A percentile compares a stretch with the other conserved stretches of the same genome.
phyloP scores from a whole-genome alignment of 2,113 vertebrate genomes.

The Chunga burmeisteri region DNA sequence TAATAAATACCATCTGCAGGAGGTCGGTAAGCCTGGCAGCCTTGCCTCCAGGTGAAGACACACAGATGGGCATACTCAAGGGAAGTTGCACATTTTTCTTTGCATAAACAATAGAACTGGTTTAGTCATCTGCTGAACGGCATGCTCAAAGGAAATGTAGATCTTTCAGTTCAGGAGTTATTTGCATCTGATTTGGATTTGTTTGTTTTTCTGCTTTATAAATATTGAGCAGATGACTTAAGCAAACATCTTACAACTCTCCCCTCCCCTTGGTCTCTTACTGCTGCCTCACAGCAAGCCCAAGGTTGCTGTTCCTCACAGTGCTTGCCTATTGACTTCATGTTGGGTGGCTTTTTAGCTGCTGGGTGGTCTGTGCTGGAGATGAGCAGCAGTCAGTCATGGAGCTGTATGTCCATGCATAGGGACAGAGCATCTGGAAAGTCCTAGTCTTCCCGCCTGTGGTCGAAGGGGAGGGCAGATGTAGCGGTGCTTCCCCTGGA shows the following conservation, averaged over 20 bases:
- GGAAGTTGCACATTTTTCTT: not conserved
- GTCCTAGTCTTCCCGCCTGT: not conserved
- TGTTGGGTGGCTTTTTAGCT: not conserved
- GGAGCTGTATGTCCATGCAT: not conserved
- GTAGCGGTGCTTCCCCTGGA: not conserved
- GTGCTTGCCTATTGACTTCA: not conserved
- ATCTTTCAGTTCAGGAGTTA: not conserved
- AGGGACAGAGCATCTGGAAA: not conserved
- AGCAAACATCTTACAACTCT: not conserved
- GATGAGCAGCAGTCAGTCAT: not conserved
- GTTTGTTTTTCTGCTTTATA: not conserved
- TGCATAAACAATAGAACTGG: not conserved
- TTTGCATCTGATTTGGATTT: slow-evolving; percentile 19
- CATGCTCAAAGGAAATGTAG: not conserved
- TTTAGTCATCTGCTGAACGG: not conserved
- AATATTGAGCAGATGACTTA: not conserved
- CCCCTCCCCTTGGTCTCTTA: not conserved
- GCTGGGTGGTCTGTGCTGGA: not conserved
- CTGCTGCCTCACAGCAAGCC: not conserved
- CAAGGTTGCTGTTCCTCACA: not conserved
- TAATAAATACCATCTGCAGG: not conserved
- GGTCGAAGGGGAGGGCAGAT: not conserved
- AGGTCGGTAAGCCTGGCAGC: not conserved
- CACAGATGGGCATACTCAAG: not conserved
- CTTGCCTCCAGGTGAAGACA: not conserved